Percentiles rank a stretch among this genome's conserved stretches.
These are phyloP conservation scores for Astropecten irregularis DNA, from an alignment of 53 echinoderm and acorn worm genomes.

Conservation along the genomic window DNA sequence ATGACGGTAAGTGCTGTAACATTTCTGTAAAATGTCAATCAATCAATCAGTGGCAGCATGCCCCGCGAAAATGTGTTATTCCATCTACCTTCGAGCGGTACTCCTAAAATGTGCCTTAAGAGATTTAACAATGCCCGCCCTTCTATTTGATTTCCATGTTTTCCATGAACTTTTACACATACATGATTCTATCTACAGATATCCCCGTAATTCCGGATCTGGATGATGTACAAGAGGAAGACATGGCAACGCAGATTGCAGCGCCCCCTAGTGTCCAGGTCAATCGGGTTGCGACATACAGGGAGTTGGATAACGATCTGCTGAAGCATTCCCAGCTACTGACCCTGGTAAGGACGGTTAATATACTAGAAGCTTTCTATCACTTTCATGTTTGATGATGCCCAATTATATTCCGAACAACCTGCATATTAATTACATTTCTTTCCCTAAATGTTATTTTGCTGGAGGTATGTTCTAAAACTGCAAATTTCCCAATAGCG, in stretches of 20 bases:
- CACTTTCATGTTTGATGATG: neutral
- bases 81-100: too few relatives aligned
- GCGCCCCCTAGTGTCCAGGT: slow-evolving; percentile 96
- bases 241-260: slow-evolving; percentile 93
- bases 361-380: neutral
- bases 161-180: neutral
- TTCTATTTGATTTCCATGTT: neutral
- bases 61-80: neutral
- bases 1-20: slow-evolving; percentile 71
- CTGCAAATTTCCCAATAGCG: too few relatives aligned
- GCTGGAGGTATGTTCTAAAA: too few relatives aligned
- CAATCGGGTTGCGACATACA: slow-evolving; percentile 91
- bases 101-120: too few relatives aligned
- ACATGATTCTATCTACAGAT: slow-evolving; percentile 58
- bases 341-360: slow-evolving; percentile 72
- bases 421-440: neutral
- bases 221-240: slow-evolving; percentile 95
- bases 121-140: too few relatives aligned
- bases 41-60: neutral
- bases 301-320: slow-evolving; percentile 94
- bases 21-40: neutral
- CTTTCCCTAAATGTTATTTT: too few relatives aligned
- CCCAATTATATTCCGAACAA: neutral
- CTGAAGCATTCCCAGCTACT: slow-evolving; percentile 96
- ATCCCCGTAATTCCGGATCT: slow-evolving; percentile 96